Evolutionary conservation across 2,888 invertebrate genomes (phyloP).

Genomic region (Caenorhabditis auriculariae): DNA sequence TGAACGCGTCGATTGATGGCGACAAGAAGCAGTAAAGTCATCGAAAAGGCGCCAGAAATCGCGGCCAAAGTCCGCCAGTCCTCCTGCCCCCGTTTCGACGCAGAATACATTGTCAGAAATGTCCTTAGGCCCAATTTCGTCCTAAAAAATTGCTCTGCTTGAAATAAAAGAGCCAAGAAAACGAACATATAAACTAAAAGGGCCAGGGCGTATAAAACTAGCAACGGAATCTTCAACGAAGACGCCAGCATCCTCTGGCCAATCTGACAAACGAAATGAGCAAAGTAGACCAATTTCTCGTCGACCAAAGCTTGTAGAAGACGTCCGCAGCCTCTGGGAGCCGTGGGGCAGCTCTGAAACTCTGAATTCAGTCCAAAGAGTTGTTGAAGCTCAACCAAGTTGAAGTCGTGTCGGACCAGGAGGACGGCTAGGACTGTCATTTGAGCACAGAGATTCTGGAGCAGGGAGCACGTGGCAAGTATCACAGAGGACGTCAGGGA

Average conservation of each 20-base stretch:
- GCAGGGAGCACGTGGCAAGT: constrained; percentile 7
- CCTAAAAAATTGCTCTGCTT: too few relatives aligned
- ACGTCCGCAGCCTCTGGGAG: constrained; percentile 7
- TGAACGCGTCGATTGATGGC: too few relatives aligned
- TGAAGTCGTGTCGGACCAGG: constrained; percentile 16
- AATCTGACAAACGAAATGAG: constrained; percentile 24
- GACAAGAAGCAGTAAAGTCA: too few relatives aligned
- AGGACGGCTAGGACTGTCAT: constrained; percentile 14
- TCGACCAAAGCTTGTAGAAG: constrained; percentile 25
- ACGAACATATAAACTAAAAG: constrained; percentile 14
- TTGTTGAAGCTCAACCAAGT: constrained; percentile 12
- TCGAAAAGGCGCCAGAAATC: too few relatives aligned
- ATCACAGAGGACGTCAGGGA: constrained; percentile 12
- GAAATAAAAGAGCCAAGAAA: too few relatives aligned
- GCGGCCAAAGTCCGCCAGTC: too few relatives aligned
- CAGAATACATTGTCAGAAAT: too few relatives aligned
- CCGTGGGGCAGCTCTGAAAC: constrained; percentile 20
- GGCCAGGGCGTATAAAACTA: too few relatives aligned
- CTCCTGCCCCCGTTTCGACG: too few relatives aligned
- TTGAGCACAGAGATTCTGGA: constrained; percentile 18
- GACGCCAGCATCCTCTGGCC: constrained; percentile 14
- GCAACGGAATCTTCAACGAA: constrained; percentile 14
- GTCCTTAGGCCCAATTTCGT: too few relatives aligned
- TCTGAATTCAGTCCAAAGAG: not conserved
- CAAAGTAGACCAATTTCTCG: constrained; percentile 24